phyloP scores from a whole-genome alignment of 2,888 invertebrate genomes.

The Microctonus aethiopoides region DNA sequence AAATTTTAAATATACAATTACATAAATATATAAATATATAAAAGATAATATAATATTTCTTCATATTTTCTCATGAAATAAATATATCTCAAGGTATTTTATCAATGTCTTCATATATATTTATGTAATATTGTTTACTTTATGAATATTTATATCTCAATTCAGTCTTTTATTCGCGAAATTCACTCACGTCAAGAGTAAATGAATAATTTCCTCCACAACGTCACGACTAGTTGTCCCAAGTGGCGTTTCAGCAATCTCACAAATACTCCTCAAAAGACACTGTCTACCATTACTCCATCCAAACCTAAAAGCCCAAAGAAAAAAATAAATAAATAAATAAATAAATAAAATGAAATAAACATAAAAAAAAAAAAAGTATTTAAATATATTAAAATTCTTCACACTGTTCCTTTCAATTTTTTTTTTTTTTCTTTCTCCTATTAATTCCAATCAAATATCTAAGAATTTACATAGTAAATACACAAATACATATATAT shows the following conservation, averaged over 20 bases:
- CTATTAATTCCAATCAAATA: neutral
- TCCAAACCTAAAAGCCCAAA: slow-evolving; percentile 68
- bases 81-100: too few species aligned
- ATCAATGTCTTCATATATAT: neutral
- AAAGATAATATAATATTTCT: neutral
- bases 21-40: neutral
- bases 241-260: slow-evolving; percentile 71
- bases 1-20: neutral
- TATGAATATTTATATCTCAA: slow-evolving; percentile 2
- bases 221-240: slow-evolving; percentile 70
- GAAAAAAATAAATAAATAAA: slow-evolving; percentile 22
- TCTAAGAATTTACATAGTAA: neutral
- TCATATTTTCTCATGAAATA: neutral
- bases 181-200: slow-evolving; percentile 74
- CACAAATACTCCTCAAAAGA: slow-evolving; percentile 76
- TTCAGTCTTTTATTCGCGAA: neutral
- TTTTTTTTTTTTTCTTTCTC: neutral
- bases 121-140: neutral
- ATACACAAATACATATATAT: neutral
- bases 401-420: slow-evolving; percentile 23
- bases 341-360: too few species aligned
- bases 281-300: slow-evolving; percentile 72
- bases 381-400: too few species aligned
- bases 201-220: slow-evolving; percentile 76
- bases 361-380: too few species aligned